phyloP scores from a whole-genome alignment of 2,113 vertebrate genomes.

The Athene cunicularia region DNA sequence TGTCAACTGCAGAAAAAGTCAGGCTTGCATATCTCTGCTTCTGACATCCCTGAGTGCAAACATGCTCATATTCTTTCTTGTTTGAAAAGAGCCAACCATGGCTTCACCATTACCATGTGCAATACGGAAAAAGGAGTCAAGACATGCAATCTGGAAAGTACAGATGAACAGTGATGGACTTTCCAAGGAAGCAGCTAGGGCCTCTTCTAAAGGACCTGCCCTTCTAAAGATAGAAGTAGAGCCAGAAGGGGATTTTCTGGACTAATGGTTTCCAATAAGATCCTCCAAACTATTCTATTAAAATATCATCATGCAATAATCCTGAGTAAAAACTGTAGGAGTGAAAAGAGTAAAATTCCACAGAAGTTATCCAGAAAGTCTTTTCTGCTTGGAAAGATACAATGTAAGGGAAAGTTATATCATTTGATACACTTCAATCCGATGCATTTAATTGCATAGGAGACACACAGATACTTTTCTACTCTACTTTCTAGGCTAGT shows the following conservation, averaged over 20 bases:
- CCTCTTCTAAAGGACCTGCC: background rate
- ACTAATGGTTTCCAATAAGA: background rate
- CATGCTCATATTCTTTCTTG: rapidly evolving
- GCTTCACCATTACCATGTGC: background rate
- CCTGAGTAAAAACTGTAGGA: background rate
- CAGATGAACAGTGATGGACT: background rate
- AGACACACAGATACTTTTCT: background rate
- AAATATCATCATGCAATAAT: background rate
- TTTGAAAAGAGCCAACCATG: background rate
- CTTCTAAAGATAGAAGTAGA: background rate
- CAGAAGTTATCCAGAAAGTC: background rate
- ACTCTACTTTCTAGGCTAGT: background rate
- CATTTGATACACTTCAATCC: background rate
- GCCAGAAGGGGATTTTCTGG: background rate
- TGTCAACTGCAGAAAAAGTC: background rate
- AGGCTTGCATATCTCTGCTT: background rate
- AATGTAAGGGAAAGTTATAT: background rate
- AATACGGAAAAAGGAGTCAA: background rate
- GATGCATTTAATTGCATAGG: background rate
- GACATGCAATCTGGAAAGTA: background rate
- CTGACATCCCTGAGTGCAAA: background rate
- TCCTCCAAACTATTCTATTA: background rate
- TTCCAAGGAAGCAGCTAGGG: background rate
- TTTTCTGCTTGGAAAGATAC: background rate
- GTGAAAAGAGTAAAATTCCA: background rate